Conservation (phyloP, 2,888 invertebrate species). For the Sympetrum striolatum region DNA sequence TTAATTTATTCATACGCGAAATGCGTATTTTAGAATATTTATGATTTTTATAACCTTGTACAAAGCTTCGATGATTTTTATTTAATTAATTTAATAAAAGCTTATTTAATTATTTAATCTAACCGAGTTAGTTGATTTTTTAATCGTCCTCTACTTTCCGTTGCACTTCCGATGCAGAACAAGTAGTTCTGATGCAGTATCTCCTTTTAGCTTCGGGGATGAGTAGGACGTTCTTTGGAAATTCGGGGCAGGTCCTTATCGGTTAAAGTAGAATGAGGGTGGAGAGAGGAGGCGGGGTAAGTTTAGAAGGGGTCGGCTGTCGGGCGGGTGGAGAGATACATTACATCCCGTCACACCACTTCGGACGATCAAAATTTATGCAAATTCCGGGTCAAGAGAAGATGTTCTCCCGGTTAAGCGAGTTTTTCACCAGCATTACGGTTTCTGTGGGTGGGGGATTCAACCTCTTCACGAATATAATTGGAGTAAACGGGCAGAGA, state of each 20-base stretch:
- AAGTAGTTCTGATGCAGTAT: too few relatives aligned
- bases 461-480: not conserved
- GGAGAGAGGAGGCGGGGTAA: not conserved
- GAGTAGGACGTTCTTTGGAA: not conserved
- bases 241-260: not conserved
- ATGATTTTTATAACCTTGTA: not conserved
- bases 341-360: not conserved
- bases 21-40: constrained; percentile 2
- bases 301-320: not conserved
- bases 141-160: not conserved
- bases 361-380: not conserved
- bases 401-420: not conserved
- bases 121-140: not conserved
- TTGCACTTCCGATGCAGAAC: not conserved
- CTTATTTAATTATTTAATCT: not conserved
- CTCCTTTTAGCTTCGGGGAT: not conserved
- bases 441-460: not conserved
- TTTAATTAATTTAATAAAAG: constrained; percentile 12
- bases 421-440: not conserved
- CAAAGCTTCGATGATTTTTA: constrained; percentile 25
- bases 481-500: not conserved
- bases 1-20: constrained; percentile 6
- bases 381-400: not conserved
- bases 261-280: not conserved
- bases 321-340: not conserved